Evolutionary conservation across 92 coral and sea anemone genomes (phyloP).

Genomic region (Virgularia gustaviana): DNA sequence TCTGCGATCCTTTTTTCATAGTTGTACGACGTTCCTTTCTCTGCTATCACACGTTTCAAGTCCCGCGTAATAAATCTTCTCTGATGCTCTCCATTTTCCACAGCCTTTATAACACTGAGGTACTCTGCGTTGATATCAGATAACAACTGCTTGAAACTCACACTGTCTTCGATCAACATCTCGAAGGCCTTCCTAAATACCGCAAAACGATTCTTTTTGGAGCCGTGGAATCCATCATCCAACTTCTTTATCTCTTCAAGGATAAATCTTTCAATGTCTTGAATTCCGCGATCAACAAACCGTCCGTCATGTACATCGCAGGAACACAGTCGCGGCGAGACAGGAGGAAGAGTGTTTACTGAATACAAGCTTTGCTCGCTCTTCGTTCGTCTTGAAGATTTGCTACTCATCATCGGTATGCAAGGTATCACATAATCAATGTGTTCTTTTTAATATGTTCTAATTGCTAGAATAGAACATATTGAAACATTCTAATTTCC

Average conservation of each 20-base stretch:
- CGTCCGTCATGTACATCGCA: constrained; percentile 23
- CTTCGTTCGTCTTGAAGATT: not conserved
- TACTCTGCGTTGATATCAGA: constrained; percentile 81
- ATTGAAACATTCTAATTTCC: too few relatives aligned
- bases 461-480: too few relatives aligned
- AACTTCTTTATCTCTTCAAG: constrained; percentile 65
- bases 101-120: constrained; percentile 69
- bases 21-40: constrained; percentile 69
- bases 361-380: not conserved
- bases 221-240: constrained; percentile 53
- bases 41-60: constrained; percentile 75
- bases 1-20: constrained; percentile 75
- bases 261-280: constrained; percentile 66
- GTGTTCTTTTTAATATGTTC: too few relatives aligned
- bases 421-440: too few relatives aligned
- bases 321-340: constrained; percentile 28
- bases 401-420: too few relatives aligned
- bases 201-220: constrained; percentile 62
- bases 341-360: constrained; percentile 14
- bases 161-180: constrained; percentile 75
- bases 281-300: constrained; percentile 26
- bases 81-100: constrained; percentile 84
- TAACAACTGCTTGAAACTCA: constrained; percentile 66
- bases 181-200: constrained; percentile 83
- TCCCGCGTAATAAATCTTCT: constrained; percentile 71